A percentile compares a stretch with the other conserved stretches of the same genome.
Evolutionary conservation across 2,888 invertebrate species (phyloP).

Genomic region (Aphidoletes aphidimyza): DNA sequence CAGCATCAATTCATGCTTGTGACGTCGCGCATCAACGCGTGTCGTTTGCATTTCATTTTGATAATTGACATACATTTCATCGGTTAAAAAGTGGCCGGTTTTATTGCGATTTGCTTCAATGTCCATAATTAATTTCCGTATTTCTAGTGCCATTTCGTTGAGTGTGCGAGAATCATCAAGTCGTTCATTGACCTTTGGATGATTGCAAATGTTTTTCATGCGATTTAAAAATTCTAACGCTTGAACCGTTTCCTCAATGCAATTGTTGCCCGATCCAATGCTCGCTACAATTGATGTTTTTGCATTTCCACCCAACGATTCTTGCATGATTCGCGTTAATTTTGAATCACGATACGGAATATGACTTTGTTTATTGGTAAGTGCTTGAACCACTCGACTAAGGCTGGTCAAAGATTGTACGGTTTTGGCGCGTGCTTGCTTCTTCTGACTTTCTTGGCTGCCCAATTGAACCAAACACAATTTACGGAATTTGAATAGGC

Average conservation of each 20-base stretch:
- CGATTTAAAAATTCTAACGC: conserved; percentile 26
- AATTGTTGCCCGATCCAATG: background rate
- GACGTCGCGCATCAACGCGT: background rate
- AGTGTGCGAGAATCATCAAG: background rate
- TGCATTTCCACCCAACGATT: background rate
- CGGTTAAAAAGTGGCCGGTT: conserved; percentile 10
- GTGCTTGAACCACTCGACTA: conserved; percentile 31
- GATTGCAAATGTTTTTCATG: background rate
- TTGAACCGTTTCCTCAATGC: conserved; percentile 34
- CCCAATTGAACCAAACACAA: conserved; percentile 40
- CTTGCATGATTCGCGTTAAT: conserved; percentile 33
- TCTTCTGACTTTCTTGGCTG: conserved; percentile 34
- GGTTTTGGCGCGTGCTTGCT: background rate
- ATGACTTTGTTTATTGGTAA: conserved; percentile 9
- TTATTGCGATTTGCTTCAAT: conserved; percentile 31
- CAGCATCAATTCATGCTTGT: background rate
- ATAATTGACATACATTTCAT: conserved; percentile 21
- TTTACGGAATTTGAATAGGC: conserved; percentile 12
- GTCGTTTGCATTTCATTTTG: conserved; percentile 1
- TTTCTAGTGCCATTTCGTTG: background rate
- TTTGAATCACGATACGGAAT: conserved; percentile 40
- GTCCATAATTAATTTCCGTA: conserved; percentile 2
- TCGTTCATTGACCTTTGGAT: conserved; percentile 27
- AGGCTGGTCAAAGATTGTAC: conserved; percentile 18
- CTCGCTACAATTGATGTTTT: conserved; percentile 19